Evolutionary conservation across 1,140 invertebrate genomes (phyloP).

Genomic region (Phymastichus coffea): DNA sequence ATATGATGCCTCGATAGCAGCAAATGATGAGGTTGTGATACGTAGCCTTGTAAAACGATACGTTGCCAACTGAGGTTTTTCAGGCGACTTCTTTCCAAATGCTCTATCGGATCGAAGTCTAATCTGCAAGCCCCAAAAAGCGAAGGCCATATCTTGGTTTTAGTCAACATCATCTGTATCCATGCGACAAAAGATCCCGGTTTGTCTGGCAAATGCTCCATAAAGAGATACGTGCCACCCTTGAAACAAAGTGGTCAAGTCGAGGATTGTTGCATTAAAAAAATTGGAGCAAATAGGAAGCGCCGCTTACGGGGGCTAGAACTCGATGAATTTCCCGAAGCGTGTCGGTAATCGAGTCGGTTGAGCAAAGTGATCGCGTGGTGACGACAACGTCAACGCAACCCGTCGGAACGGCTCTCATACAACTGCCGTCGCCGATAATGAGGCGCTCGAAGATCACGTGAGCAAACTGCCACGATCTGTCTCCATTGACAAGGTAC

Average conservation of each 20-base stretch:
- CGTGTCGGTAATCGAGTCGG: constrained; percentile 37
- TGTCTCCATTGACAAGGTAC: constrained; percentile 41
- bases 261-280: neutral
- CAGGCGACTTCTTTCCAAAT: constrained; percentile 43
- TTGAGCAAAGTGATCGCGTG: constrained; percentile 46
- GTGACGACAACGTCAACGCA: constrained; percentile 46
- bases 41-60: constrained; percentile 40
- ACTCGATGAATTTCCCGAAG: constrained; percentile 45
- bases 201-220: constrained; percentile 46
- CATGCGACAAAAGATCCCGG: constrained; percentile 36
- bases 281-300: no score
- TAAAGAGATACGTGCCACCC: constrained; percentile 47
- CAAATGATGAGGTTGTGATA: constrained; percentile 40
- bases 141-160: constrained; percentile 44
- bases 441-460: constrained; percentile 43
- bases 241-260: no score
- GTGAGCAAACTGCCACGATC: constrained; percentile 44
- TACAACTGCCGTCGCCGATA: constrained; percentile 43
- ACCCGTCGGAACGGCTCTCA: constrained; percentile 38
- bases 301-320: constrained; percentile 45
- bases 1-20: constrained; percentile 42
- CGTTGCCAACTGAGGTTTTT: constrained; percentile 35
- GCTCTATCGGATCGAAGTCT: constrained; percentile 35
- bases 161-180: constrained; percentile 42
- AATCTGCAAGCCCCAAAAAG: constrained; percentile 46